Conservation (phyloP, 1,140 invertebrate genomes). For the Bombus ignitus region DNA sequence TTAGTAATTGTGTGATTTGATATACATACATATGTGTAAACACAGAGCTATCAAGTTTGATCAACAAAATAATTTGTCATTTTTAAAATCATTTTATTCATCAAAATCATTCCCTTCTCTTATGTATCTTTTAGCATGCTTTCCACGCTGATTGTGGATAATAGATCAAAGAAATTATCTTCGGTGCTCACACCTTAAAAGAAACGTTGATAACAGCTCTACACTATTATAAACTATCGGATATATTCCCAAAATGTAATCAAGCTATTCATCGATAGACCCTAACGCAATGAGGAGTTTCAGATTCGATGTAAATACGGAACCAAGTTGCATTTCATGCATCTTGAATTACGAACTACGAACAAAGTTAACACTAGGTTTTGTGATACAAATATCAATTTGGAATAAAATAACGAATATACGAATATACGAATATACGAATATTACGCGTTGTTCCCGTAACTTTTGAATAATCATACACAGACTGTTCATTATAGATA, state of each 20-base stretch:
- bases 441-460: too few species aligned
- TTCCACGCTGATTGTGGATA: background rate
- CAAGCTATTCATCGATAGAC: conserved; percentile 36
- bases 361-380: conserved; percentile 16
- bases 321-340: background rate
- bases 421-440: too few species aligned
- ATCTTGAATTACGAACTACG: background rate
- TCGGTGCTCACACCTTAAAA: background rate
- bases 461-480: too few species aligned
- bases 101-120: background rate
- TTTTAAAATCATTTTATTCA: too few species aligned
- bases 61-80: background rate
- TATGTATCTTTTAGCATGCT: too few species aligned
- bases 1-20: too few species aligned
- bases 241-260: conserved; percentile 22
- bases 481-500: too few species aligned
- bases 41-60: too few species aligned
- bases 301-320: background rate
- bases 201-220: background rate
- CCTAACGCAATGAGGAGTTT: conserved; percentile 30
- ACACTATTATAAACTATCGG: background rate
- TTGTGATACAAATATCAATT: background rate
- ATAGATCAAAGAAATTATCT: background rate
- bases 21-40: too few species aligned
- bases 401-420: background rate